These are phyloP conservation scores for Microctonus hyperodae DNA, from an alignment of 2,888 invertebrate genomes.

Conservation along the genomic window DNA sequence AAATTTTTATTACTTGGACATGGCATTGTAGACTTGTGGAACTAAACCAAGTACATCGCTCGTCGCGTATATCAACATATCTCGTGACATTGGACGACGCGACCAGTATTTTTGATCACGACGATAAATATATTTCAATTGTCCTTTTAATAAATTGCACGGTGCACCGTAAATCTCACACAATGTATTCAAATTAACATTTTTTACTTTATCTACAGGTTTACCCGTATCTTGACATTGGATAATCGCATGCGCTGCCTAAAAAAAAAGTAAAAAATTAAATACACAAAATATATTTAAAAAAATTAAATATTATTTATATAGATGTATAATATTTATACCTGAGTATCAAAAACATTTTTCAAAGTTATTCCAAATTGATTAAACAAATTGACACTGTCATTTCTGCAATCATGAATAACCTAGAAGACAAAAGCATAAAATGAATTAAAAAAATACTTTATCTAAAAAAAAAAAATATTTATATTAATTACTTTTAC, in stretches of 20 bases:
- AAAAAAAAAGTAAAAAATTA: background rate
- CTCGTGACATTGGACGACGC: conserved; percentile 83
- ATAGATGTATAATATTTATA: conserved; percentile 48
- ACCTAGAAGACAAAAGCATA: conserved; percentile 65
- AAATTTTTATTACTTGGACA: conserved; percentile 66
- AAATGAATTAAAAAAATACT: background rate
- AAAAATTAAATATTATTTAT: conserved; percentile 25
- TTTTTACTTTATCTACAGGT: conserved; percentile 94
- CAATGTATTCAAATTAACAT: conserved; percentile 88
- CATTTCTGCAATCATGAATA: conserved; percentile 91
- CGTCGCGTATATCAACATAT: conserved; percentile 91
- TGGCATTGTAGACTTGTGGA: conserved; percentile 80
- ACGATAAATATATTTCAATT: conserved; percentile 83
- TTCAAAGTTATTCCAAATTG: conserved; percentile 85
- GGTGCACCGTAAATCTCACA: conserved; percentile 90
- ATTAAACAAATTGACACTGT: conserved; percentile 84
- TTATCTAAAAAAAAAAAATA: conserved; percentile 1
- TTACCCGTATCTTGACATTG: conserved; percentile 89
- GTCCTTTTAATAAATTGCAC: conserved; percentile 90
- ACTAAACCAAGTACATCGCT: conserved; percentile 88
- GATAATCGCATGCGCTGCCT: conserved; percentile 89
- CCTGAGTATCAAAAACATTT: conserved; percentile 91
- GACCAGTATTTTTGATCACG: conserved; percentile 91
- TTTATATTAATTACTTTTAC: conserved; percentile 70
- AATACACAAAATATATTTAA: too few relatives aligned